Percentiles rank a stretch among this genome's conserved stretches.
phyloP scores from a whole-genome alignment of 2,113 vertebrate species.

The Lasiurus cinereus region DNA sequence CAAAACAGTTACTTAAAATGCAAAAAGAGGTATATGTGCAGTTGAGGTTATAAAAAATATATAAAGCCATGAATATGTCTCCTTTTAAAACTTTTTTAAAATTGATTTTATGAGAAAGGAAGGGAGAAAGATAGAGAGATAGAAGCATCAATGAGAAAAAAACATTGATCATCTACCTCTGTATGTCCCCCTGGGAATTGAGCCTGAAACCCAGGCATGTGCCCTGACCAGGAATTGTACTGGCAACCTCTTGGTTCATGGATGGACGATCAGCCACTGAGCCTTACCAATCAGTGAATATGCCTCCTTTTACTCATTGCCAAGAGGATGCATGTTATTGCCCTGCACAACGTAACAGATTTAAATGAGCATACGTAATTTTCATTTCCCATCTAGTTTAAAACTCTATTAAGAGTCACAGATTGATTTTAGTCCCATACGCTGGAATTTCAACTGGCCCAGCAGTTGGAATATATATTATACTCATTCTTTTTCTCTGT shows the following conservation, averaged over 20 bases:
- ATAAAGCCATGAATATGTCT: neutral
- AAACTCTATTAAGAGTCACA: slow-evolving; percentile 6
- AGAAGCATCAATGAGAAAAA: no score
- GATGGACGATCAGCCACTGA: no score
- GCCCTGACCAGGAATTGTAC: no score
- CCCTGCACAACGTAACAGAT: neutral
- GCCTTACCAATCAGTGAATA: no score
- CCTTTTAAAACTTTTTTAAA: no score
- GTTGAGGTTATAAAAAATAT: slow-evolving; percentile 28
- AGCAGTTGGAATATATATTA: neutral
- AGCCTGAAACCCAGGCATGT: no score
- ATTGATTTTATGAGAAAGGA: no score
- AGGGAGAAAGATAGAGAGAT: no score
- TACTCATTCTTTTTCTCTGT: neutral
- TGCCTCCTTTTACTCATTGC: neutral
- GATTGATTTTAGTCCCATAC: neutral
- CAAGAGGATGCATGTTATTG: neutral
- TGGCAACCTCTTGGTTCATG: no score
- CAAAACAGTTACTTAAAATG: slow-evolving; percentile 16
- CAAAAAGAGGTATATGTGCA: slow-evolving; percentile 14
- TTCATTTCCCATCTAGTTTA: slow-evolving; percentile 35
- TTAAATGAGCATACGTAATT: neutral
- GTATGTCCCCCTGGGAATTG: no score
- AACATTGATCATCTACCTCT: no score
- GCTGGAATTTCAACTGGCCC: slow-evolving; percentile 4